Evolutionary conservation across 2,797 vertebrate genomes (phyloP).

Genomic region (Cynodonichthys magdalenae): DNA sequence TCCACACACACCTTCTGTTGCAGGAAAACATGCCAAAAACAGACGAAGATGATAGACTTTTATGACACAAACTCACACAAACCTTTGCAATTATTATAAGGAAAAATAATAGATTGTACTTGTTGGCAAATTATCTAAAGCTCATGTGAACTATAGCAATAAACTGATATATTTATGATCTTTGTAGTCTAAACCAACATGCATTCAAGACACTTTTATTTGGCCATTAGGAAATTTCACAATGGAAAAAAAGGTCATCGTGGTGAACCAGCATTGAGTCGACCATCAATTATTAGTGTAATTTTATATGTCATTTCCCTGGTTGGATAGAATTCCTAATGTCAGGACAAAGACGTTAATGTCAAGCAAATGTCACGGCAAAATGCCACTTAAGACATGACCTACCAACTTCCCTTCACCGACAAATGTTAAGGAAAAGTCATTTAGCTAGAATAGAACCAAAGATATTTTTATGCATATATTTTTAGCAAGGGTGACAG

Average conservation of each 20-base stretch:
- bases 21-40: neutral
- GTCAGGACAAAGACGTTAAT: conserved; percentile 58
- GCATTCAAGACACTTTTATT: neutral
- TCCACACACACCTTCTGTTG: conserved; percentile 4
- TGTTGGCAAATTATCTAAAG: neutral
- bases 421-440: conserved; percentile 23
- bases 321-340: conserved; percentile 43
- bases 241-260: neutral
- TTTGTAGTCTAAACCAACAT: neutral
- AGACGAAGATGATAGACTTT: neutral
- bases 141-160: neutral
- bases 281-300: conserved; percentile 37
- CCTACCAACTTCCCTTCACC: conserved; percentile 28
- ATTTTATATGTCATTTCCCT: conserved; percentile 40
- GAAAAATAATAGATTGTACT: too few relatives aligned
- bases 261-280: conserved; percentile 8
- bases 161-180: neutral
- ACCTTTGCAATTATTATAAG: too few relatives aligned
- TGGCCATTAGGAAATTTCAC: neutral
- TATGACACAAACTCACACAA: too few relatives aligned
- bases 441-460: conserved; percentile 10
- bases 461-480: neutral
- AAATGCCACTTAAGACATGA: conserved; percentile 56
- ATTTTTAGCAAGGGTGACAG: neutral
- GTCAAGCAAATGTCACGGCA: conserved; percentile 70